These are phyloP conservation scores for Cyrtodaria siliqua DNA, from an alignment of 2,888 invertebrate genomes.

Conservation along the genomic window DNA sequence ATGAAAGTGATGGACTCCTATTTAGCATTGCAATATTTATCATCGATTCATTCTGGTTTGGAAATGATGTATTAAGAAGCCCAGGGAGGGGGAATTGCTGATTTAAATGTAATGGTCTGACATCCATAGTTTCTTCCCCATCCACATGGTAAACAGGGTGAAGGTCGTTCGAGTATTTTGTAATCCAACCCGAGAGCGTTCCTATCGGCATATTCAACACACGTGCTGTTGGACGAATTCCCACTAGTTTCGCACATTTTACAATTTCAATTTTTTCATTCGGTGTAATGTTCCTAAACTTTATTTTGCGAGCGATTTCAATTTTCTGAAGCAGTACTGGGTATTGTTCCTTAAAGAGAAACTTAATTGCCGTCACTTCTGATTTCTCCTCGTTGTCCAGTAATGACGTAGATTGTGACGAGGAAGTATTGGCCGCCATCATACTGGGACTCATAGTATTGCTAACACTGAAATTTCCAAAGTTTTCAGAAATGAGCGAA, in stretches of 20 bases:
- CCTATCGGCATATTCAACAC: constrained; percentile 59
- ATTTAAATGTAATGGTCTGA: too few species aligned
- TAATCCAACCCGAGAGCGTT: constrained; percentile 62
- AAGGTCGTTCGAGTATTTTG: constrained; percentile 48
- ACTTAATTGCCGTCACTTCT: constrained; percentile 56
- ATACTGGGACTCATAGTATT: constrained; percentile 12
- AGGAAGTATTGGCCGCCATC: not conserved
- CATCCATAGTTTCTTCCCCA: constrained; percentile 4
- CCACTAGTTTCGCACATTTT: constrained; percentile 59
- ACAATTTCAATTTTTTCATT: constrained; percentile 61
- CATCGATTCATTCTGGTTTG: too few species aligned
- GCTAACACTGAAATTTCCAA: constrained; percentile 2
- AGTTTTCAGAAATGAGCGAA: constrained; percentile 4
- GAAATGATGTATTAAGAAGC: too few species aligned
- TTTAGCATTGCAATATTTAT: too few species aligned
- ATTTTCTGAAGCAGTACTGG: constrained; percentile 40
- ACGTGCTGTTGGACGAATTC: constrained; percentile 60
- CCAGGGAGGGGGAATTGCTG: too few species aligned
- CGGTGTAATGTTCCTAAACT: constrained; percentile 51
- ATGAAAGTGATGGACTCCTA: too few species aligned
- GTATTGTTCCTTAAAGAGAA: constrained; percentile 53
- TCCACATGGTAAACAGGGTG: constrained; percentile 49
- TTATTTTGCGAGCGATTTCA: constrained; percentile 42
- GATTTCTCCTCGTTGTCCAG: constrained; percentile 48
- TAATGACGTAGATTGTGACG: constrained; percentile 4